phyloP scores from a whole-genome alignment of 2,113 vertebrate species.

The Aspidoscelis tigris region DNA sequence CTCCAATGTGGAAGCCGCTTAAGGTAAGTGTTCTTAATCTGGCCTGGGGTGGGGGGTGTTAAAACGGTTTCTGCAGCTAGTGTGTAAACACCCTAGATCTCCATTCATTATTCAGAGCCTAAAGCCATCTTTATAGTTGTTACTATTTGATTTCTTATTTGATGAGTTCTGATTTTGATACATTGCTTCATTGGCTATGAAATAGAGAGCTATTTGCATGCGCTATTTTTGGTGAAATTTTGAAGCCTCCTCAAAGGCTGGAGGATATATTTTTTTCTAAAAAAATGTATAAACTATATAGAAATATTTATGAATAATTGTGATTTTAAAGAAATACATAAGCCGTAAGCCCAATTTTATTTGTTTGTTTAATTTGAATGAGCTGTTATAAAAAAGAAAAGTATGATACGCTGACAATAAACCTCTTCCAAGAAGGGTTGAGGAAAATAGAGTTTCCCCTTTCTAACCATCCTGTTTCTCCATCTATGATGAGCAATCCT shows the following conservation, averaged over 20 bases:
- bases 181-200: conserved; percentile 39
- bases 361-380: conserved; percentile 13
- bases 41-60: too few species aligned
- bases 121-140: conserved; percentile 27
- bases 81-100: too few species aligned
- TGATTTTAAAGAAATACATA: conserved; percentile 1
- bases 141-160: conserved; percentile 33
- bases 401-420: conserved; percentile 13
- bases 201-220: conserved; percentile 10
- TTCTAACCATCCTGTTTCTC: accelerated
- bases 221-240: conserved; percentile 25
- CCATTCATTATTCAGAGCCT: conserved; percentile 28
- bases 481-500: conserved; percentile 16
- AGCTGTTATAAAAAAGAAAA: conserved; percentile 27
- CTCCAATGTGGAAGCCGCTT: too few species aligned
- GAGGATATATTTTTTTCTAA: background rate
- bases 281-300: background rate
- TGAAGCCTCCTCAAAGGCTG: conserved; percentile 16
- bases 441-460: conserved; percentile 16
- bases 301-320: background rate
- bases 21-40: too few species aligned
- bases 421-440: conserved; percentile 16
- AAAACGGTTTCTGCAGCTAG: too few species aligned
- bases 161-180: conserved; percentile 48
- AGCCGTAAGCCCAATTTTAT: background rate